These are phyloP conservation scores for Pteronura brasiliensis DNA, from an alignment of 2,113 vertebrate genomes.

Conservation along the genomic window DNA sequence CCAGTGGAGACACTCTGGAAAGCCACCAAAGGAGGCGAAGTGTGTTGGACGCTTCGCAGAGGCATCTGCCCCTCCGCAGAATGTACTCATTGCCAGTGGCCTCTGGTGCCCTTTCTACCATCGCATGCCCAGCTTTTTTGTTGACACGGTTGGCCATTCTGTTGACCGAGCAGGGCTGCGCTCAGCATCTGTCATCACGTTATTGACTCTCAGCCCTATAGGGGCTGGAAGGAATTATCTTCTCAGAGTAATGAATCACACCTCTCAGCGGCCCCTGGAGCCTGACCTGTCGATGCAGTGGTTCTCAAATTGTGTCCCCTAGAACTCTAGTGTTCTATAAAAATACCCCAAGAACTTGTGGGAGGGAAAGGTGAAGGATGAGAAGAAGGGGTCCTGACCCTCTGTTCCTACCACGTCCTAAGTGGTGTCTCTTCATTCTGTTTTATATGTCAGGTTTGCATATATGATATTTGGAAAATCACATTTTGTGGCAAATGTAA, in stretches of 20 bases:
- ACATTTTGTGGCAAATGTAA: background rate
- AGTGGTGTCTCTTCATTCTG: background rate
- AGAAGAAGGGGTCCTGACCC: background rate
- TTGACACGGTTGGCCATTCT: background rate
- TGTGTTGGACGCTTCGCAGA: fast-evolving
- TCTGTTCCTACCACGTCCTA: background rate
- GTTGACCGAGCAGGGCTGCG: background rate
- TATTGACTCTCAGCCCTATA: background rate
- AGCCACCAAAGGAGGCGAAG: fast-evolving
- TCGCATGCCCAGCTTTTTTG: fast-evolving
- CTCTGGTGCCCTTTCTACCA: fast-evolving
- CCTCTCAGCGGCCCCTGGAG: fast-evolving
- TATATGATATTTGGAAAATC: background rate
- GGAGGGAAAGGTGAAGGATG: background rate
- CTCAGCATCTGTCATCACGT: background rate
- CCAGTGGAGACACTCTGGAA: background rate
- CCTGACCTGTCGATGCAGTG: background rate
- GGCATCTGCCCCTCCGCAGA: fast-evolving
- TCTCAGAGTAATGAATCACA: background rate
- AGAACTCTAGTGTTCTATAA: background rate
- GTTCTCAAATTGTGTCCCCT: background rate
- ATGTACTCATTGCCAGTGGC: fast-evolving
- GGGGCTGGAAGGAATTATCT: background rate
- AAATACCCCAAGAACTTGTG: background rate
- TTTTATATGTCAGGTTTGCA: background rate